Base-by-base conservation (phyloP, 2,797 vertebrate species). In the Galagoides demidoff region DNA sequence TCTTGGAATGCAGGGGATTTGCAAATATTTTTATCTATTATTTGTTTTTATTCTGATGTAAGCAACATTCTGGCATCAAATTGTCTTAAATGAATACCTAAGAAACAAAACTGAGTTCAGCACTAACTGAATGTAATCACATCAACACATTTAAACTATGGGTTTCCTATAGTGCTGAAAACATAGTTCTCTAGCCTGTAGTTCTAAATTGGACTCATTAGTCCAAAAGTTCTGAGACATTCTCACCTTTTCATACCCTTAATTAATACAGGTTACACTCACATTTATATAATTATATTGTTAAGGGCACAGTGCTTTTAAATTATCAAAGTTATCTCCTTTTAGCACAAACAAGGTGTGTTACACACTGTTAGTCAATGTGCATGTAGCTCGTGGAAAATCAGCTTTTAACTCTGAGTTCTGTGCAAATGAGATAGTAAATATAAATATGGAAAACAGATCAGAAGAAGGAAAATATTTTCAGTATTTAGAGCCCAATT, bases 151-250 rank as follows among this genome's bases (percentile, higher is more conserved):
- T 64, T 95, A 76, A 93, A 79, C 70, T 92, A 3, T 37, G 66
- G 61, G 29, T 52, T 94, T 84, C 78, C 85, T 68, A 20, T 71
- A n/a, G 4, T 45, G 61, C 49, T 79, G 87, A 90, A 95, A 95
- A 74, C n/a, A 45, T 45, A 19, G 29, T 90, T 88, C 79, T 34
- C 59, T 57, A 79, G 68, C 39, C 88, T 95, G 0, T 86, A 34
- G 85, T 90, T 89, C 92, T 85, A 86, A 90, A 61, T 55, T 89
- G 68, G 64, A 79, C 55, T 93, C 93, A 81, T 94, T 89, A 93
- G 68, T 70, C 88, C 66, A 34, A 78, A 77, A 96, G 61, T 88
- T 95, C 92, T 77, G 7, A 92, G 84, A 68, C 22, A 11, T 23
- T 83, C 39, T 43, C 77, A 57, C 49, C 7, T 85, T 92, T 92